Conservation (phyloP, 2,797 vertebrate genomes). For the Rhynchotus rufescens region DNA sequence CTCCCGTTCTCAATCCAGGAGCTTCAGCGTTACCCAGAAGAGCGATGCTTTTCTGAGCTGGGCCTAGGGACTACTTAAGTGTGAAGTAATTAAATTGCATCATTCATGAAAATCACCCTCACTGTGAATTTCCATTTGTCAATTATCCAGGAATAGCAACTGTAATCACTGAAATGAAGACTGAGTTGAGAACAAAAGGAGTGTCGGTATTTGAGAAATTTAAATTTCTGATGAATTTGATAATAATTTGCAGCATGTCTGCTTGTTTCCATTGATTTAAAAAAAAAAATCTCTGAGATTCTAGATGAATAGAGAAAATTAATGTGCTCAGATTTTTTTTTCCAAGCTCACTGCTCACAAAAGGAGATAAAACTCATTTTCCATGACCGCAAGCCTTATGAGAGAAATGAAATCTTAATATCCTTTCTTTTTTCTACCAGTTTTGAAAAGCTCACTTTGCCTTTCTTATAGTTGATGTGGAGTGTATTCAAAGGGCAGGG, state of each 20-base stretch:
- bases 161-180: background rate
- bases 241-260: background rate
- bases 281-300: background rate
- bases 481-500: background rate
- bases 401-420: background rate
- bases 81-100: slow-evolving; percentile 13
- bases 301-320: background rate
- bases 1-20: background rate
- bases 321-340: background rate
- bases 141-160: background rate
- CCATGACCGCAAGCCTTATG: background rate
- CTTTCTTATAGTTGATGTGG: background rate
- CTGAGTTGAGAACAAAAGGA: slow-evolving; percentile 34
- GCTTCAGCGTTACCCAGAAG: background rate
- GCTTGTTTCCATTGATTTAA: background rate
- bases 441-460: background rate
- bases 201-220: background rate
- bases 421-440: background rate
- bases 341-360: background rate
- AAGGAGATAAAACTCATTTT: background rate
- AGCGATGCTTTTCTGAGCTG: slow-evolving; percentile 30
- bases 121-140: slow-evolving; percentile 33
- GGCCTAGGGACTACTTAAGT: background rate
- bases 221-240: background rate
- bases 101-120: slow-evolving; percentile 20